Evolutionary conservation across 2,113 vertebrate species (phyloP).

Genomic region (Hirundichthys speculiger): DNA sequence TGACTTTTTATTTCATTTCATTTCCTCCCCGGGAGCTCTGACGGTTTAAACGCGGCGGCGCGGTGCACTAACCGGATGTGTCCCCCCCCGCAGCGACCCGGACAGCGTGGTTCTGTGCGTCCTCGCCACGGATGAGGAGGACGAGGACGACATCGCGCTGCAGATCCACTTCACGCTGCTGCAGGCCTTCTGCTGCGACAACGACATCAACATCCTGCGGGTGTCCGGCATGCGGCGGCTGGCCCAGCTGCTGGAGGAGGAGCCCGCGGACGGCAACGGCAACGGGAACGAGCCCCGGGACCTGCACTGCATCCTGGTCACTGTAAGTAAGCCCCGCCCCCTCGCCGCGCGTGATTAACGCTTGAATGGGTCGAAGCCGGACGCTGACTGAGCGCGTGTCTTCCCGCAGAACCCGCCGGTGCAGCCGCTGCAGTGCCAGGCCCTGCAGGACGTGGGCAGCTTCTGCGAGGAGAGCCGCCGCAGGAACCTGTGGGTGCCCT

Average conservation of each 20-base stretch:
- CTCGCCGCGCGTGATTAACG: too few species aligned
- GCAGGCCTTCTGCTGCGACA: constrained; percentile 93
- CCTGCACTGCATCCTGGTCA: constrained; percentile 93
- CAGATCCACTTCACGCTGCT: constrained; percentile 97
- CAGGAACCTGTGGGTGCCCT: constrained; percentile 91
- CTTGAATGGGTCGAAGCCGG: background rate
- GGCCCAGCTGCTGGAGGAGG: constrained; percentile 82
- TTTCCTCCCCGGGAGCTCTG: background rate
- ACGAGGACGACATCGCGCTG: constrained; percentile 87
- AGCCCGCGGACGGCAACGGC: constrained; percentile 61
- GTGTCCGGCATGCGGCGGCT: constrained; percentile 87
- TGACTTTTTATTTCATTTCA: too few species aligned
- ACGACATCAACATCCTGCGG: constrained; percentile 90
- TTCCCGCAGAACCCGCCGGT: constrained; percentile 84
- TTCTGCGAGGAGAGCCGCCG: constrained; percentile 91
- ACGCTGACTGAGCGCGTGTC: background rate
- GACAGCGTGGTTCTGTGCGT: constrained; percentile 93
- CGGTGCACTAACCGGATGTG: background rate
- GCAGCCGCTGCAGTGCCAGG: constrained; percentile 84
- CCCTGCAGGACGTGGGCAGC: constrained; percentile 85
- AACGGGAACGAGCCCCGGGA: constrained; percentile 87
- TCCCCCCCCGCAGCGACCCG: constrained; percentile 87
- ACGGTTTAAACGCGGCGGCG: background rate
- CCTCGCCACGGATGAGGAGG: constrained; percentile 88
- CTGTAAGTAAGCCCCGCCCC: constrained; percentile 76